These are phyloP conservation scores for Sylvia borin DNA, from an alignment of 2,797 vertebrate species.

Conservation along the genomic window DNA sequence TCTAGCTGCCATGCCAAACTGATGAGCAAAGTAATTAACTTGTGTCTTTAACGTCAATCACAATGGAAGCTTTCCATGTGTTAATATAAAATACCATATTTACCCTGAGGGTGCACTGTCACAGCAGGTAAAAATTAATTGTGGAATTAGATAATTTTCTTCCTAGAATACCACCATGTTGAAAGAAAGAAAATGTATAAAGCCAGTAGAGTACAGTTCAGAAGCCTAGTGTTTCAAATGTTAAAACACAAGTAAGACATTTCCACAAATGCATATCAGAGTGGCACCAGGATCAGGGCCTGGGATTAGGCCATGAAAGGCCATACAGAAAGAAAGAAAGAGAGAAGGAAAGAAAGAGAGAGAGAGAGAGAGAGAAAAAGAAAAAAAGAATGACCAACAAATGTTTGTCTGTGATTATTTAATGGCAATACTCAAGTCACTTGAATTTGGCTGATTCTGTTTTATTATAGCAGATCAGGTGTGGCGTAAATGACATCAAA, in stretches of 20 bases:
- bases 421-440: fast-evolving
- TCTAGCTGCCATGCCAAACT: slow-evolving; percentile 14
- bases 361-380: no score
- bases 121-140: slow-evolving; percentile 32
- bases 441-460: not conserved
- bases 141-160: not conserved
- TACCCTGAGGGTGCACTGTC: not conserved
- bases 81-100: slow-evolving; percentile 7
- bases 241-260: not conserved
- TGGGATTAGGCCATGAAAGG: not conserved
- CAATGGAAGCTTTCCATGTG: slow-evolving; percentile 3
- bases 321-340: not conserved
- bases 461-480: not conserved
- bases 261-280: not conserved
- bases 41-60: slow-evolving; percentile 46
- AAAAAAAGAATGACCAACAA: not conserved
- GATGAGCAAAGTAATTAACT: slow-evolving; percentile 41
- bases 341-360: no score
- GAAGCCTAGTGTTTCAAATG: not conserved
- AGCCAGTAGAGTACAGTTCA: not conserved
- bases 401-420: not conserved
- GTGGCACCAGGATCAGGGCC: not conserved
- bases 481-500: not conserved
- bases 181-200: not conserved
- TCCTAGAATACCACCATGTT: not conserved